Percentiles rank a stretch among this genome's conserved stretches.
These are phyloP conservation scores for Carlito syrichta DNA, from an alignment of 2,113 vertebrate genomes.

Conservation along the genomic window DNA sequence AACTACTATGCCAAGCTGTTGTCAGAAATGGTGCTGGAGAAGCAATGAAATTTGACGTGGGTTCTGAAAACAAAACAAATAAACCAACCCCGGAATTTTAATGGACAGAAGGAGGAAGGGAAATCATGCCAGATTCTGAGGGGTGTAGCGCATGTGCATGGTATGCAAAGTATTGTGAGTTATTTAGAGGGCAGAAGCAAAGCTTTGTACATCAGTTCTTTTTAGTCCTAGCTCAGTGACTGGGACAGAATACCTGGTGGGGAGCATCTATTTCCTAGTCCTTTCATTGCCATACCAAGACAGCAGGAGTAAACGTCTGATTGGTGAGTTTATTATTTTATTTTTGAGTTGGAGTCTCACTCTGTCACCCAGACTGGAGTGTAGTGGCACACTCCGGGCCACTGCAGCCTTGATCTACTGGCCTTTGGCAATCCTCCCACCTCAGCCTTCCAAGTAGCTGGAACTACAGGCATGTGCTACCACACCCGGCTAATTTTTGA, in stretches of 20 bases:
- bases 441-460: too few species aligned
- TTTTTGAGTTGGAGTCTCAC: too few species aligned
- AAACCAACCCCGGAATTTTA: background rate
- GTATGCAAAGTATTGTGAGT: background rate
- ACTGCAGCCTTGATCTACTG: too few species aligned
- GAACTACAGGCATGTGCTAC: too few species aligned
- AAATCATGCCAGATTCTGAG: background rate
- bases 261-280: background rate
- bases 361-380: too few species aligned
- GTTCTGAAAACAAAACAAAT: background rate
- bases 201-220: background rate
- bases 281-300: background rate
- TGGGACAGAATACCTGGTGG: background rate
- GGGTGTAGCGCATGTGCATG: background rate
- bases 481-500: too few species aligned
- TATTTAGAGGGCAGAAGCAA: background rate
- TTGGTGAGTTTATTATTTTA: background rate
- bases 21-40: background rate
- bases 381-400: too few species aligned
- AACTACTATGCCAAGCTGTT: background rate
- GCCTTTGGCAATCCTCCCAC: too few species aligned
- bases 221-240: background rate
- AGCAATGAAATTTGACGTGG: background rate
- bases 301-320: background rate
- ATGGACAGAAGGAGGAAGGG: background rate